Evolutionary conservation across 2,797 vertebrate species (phyloP), one percentile per base, ranked within the genome.

Genomic region (Brachyalestes nurse): DNA sequence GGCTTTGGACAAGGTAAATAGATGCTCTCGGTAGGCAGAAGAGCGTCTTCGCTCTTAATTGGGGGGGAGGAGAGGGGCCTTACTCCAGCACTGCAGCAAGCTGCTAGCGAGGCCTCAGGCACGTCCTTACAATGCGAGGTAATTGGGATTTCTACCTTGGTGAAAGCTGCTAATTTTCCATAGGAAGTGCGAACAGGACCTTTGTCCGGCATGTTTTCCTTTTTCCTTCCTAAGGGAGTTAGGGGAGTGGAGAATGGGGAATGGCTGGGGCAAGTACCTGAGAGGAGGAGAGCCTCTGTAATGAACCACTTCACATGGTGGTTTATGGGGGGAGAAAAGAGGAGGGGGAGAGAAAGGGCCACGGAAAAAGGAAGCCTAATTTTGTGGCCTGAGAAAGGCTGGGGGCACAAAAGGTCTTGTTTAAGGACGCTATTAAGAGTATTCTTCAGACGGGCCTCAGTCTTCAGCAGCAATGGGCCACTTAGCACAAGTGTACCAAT

Each of bases 171-270:
- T 97, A 97, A 98, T 99, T 99, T 99, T 94, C 92, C 95, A 97
- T 96, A 99, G 97, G 98, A 99, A 99, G 97, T 99, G 96, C 96
- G 97, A 98, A 98, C 96, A 96, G 96, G 97, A 99, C 97, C 97
- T 99, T 99, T 99, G 96, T 99, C 94, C 96, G 94, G 94, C 95
- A 95, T 96, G 97, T 97, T 98, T 99, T 97, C 97, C 97, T 97
- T 98, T 96, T 97, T 96, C 93, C 93, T 95, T 96, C 94, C 93
- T 93, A 96, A 96, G 96, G 96, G 97, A 97, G 97, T 97, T 96
- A 95, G 95, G 95, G 95, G 92, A 92, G 95, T 96, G 92, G 96
- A 97, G 97, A 95, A 97, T 92, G 92, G 93, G 96, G 97, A 97
- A 97, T 95, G 95, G 97, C 95, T 94, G 93, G 93, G 94, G 96